Conservation (phyloP, 64 coral and sea anemone genomes). For the Dendrophyllia cribrosa region DNA sequence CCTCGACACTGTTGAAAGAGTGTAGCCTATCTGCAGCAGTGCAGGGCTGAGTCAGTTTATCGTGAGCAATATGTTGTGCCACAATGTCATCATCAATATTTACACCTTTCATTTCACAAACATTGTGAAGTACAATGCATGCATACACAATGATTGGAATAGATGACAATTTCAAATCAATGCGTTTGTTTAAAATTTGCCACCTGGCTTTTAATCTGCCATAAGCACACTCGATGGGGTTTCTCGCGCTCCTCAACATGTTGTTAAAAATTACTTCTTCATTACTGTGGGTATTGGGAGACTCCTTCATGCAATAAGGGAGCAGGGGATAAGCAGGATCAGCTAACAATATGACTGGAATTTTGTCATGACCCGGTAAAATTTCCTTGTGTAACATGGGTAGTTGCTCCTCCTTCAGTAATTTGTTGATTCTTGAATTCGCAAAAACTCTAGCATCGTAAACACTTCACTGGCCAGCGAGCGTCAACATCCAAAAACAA, state of each 20-base stretch:
- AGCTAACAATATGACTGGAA: slow-evolving; percentile 15
- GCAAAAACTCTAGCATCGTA: slow-evolving; percentile 41
- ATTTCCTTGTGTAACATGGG: not conserved
- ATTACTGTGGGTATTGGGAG: not conserved
- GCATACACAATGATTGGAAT: slow-evolving; percentile 31
- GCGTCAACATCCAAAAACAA: slow-evolving; percentile 16
- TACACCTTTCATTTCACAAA: slow-evolving; percentile 28
- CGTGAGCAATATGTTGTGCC: slow-evolving; percentile 23
- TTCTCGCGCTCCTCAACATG: slow-evolving; percentile 31
- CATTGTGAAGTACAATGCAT: slow-evolving; percentile 50
- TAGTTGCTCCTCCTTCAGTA: not conserved
- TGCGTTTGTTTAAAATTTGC: not conserved
- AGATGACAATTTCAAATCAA: not conserved
- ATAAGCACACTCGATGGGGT: slow-evolving; percentile 43
- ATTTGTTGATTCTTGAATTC: slow-evolving; percentile 39
- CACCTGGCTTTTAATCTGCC: not conserved
- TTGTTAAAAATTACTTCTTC: slow-evolving; percentile 41
- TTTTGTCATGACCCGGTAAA: slow-evolving; percentile 52
- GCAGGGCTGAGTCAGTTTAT: not conserved
- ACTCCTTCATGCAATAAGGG: slow-evolving; percentile 66
- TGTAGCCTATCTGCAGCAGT: slow-evolving; percentile 19
- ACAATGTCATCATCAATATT: slow-evolving; percentile 46
- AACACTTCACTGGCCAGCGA: slow-evolving; percentile 37
- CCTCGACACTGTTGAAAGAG: slow-evolving; percentile 28
- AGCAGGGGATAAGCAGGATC: slow-evolving; percentile 48